Evolutionary conservation across 2,888 invertebrate genomes (phyloP), one percentile per base, ranked within the genome.

Genomic region (Anarsia innoxiella): DNA sequence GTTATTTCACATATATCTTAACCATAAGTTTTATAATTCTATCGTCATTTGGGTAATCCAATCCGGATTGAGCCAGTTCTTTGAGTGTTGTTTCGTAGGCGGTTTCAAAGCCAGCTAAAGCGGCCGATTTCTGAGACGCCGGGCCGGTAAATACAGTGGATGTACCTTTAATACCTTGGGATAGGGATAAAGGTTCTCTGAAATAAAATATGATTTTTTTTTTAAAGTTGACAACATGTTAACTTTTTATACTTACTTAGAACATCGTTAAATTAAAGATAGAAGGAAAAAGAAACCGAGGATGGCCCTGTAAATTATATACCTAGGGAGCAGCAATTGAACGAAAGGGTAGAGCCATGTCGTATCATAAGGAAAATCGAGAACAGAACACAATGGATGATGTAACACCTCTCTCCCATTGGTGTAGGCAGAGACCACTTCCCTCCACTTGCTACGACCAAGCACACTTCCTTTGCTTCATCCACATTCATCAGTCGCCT

Each of bases 131-230:
- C 47, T 79, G 79, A 0, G 80, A 72, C 0, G 69, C 71, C 0
- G 64, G 54, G 0, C 75, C 74, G 0, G 72, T 69, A 56, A 82
- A 82, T 0, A 78, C 52, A 1, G 78, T 77, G 0, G 64, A 55
- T 0, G 78, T 68, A 1, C 52, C 79, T 31, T 52, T 58, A 1
- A 80, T 42, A 1, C 74, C 76, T 5, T 60, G 35, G 1, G 49
- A 39, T 1, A 44, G 48, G 39, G 62, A 49, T 1, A 79, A 49
- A 0, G 68, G 66, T 42, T 69, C 62, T 40, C 80, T 79, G 59
- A 0, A 59, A 59, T 2, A 19, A 19, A 19, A 19, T 19, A 8
- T 8, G 19, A 19, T 19, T 19, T 19, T 19, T 19, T 5, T 19
- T 19, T 19, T 5, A 19, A 19, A 19, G 19, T 8, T 19, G 19